Conservation (phyloP, 1,140 invertebrate species). For the Nautilus pompilius region DNA sequence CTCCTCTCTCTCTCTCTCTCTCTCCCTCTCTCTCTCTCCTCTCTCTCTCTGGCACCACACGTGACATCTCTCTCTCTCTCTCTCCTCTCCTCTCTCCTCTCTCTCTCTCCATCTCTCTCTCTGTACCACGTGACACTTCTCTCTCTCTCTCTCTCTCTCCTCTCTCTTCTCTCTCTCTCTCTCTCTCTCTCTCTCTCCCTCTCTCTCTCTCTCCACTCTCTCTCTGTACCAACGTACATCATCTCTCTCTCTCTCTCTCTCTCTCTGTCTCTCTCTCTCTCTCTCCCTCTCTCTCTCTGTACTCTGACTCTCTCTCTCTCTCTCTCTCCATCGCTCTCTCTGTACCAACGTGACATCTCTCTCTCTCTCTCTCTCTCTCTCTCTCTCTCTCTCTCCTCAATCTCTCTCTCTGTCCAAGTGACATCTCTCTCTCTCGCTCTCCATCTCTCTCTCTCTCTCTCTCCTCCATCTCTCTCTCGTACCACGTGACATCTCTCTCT, state of each 20-base stretch:
- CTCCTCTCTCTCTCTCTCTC: neutral
- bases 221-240: neutral
- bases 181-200: neutral
- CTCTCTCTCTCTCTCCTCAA: neutral
- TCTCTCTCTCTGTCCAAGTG: neutral
- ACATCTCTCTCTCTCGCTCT: neutral
- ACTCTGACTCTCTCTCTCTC: constrained; percentile 1
- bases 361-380: neutral
- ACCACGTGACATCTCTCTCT: neutral
- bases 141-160: neutral
- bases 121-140: neutral
- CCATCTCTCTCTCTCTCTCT: neutral
- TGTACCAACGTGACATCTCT: no score
- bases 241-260: neutral
- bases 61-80: neutral
- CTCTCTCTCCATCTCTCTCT: neutral
- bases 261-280: neutral
- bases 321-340: neutral
- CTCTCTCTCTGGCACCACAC: neutral
- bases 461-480: neutral
- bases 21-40: neutral
- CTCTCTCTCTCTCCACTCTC: neutral
- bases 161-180: neutral
- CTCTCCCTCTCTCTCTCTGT: neutral
- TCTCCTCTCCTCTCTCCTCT: neutral